Evolutionary conservation across 2,888 invertebrate genomes (phyloP), one percentile per base, ranked within the genome.

Genomic region (Gastracanthus pulcherrimus): DNA sequence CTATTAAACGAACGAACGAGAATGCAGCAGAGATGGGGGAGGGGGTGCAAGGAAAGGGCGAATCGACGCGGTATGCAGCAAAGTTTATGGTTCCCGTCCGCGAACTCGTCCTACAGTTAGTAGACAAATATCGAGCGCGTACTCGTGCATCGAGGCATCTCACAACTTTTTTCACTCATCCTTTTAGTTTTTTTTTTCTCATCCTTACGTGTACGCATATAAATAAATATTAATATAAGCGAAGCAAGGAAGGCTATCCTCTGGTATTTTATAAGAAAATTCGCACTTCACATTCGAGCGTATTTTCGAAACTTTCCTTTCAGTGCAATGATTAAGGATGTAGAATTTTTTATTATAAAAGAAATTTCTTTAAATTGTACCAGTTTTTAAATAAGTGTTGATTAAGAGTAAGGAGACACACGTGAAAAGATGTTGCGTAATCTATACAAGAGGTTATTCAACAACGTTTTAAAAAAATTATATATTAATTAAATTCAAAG

Each of bases 121-220:
- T 60, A 60, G 69, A 4, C 31, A 76, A 45, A 45, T 76, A 34
- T 76, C 55, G 34, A 71, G 48, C 23, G 34, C 51, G 36, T 62
- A 29, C 29, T 41, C n/a, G 23, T 45, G 16, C 29, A 19, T 26
- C 51, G 13, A 62, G 29, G 19, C 31, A 64, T 55, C 64, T 36
- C n/a, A 3, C 26, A 31, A 16, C 23, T n/a, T 41, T 31, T 60
- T 69, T 34, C 38, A 38, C 34, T 62, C 36, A 51, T 77, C 41
- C 45, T 55, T n/a, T 23, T 67, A 4, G 6, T 9, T 11, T 60
- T 45, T n/a, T 41, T 16, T 16, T 34, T 31, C 29, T 41, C 51
- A 41, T 31, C 67, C 51, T 51, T 67, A 23, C 3, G 9, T 34
- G 48, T 45, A 55, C 67, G 29, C 16, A n/a, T n/a, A n/a, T n/a